A percentile compares a stretch with the other conserved stretches of the same genome.
Evolutionary conservation across 2,888 invertebrate genomes (phyloP).

Genomic region (Steinernema carpocapsae): DNA sequence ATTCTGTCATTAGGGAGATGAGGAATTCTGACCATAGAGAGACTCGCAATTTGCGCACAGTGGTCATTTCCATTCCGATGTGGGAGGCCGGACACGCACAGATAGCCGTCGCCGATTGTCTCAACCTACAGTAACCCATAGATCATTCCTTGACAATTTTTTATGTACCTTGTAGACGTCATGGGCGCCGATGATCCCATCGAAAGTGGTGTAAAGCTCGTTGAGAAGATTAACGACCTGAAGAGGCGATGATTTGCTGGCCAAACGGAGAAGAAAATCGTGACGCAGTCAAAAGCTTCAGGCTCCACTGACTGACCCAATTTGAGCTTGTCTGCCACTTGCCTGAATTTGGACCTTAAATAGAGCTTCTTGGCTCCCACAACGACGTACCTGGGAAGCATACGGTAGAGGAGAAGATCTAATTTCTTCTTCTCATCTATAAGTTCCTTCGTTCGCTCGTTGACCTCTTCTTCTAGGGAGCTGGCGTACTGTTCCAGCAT

Average conservation of each 20-base stretch:
- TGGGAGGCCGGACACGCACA: constrained; percentile 40
- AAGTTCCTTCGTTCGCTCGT: constrained; percentile 36
- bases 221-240: constrained; percentile 39
- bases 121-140: constrained; percentile 40
- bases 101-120: constrained; percentile 44
- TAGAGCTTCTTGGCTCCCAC: not conserved
- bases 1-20: constrained; percentile 34
- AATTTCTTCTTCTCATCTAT: constrained; percentile 33
- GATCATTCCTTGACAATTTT: no score
- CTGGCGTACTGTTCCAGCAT: constrained; percentile 37
- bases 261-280: constrained; percentile 43
- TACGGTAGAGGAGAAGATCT: constrained; percentile 36
- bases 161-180: constrained; percentile 37
- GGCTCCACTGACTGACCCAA: constrained; percentile 52
- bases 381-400: constrained; percentile 25
- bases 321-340: constrained; percentile 52
- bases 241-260: constrained; percentile 40
- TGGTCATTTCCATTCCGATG: constrained; percentile 39
- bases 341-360: constrained; percentile 39
- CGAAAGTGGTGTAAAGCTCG: constrained; percentile 40
- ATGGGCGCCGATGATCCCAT: constrained; percentile 35
- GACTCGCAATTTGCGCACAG: constrained; percentile 36
- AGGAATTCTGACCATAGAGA: constrained; percentile 25
- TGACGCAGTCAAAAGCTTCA: constrained; percentile 45
- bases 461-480: constrained; percentile 35